These are phyloP conservation scores for Dufourea novaeangliae DNA, from an alignment of 1,140 invertebrate species.

Conservation along the genomic window DNA sequence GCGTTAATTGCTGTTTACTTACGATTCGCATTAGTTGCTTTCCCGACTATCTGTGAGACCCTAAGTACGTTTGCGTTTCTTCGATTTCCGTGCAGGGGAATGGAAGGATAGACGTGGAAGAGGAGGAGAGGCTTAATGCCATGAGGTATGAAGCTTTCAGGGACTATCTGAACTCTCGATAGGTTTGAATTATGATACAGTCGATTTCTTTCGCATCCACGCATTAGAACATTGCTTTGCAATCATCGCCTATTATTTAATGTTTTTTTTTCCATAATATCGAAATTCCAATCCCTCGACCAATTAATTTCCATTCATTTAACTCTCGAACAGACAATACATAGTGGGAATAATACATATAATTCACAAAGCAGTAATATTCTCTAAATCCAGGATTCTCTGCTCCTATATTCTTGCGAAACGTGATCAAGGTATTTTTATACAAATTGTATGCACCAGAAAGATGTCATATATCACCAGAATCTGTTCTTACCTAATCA, in stretches of 20 bases:
- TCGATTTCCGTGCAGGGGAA: background rate
- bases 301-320: too few species aligned
- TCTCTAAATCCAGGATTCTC: too few species aligned
- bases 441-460: too few species aligned
- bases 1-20: constrained; percentile 31
- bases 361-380: too few species aligned
- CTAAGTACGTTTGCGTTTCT: background rate
- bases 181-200: constrained; percentile 4
- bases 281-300: background rate
- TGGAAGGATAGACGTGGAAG: background rate
- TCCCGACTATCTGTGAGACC: constrained; percentile 29
- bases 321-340: too few species aligned
- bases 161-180: constrained; percentile 24
- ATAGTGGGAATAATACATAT: too few species aligned
- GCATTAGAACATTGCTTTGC: constrained; percentile 8
- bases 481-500: too few species aligned
- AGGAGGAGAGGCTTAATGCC: background rate
- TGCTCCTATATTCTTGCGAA: too few species aligned
- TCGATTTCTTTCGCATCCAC: background rate
- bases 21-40: constrained; percentile 46
- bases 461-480: too few species aligned
- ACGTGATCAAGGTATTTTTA: too few species aligned
- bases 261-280: background rate
- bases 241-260: background rate
- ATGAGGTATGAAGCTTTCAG: constrained; percentile 36